Percentiles rank a stretch among this genome's conserved stretches.
Conservation (phyloP, 2,888 invertebrate species). For the Falcaria lacertinaria region DNA sequence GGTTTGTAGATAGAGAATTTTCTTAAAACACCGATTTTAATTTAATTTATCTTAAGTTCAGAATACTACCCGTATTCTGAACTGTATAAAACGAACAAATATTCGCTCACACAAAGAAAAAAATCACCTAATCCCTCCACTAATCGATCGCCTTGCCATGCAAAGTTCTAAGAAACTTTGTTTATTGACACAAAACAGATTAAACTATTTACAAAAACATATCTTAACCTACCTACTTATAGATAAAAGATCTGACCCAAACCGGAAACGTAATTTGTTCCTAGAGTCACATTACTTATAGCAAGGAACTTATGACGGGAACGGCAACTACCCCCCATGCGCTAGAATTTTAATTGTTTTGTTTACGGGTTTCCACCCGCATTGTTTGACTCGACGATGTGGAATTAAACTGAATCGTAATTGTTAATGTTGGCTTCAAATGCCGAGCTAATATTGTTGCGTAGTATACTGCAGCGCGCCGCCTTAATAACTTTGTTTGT, state of each 20-base stretch:
- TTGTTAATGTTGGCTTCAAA: constrained; percentile 46
- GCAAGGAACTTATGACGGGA: constrained; percentile 47
- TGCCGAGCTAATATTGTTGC: constrained; percentile 6
- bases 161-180: constrained; percentile 39
- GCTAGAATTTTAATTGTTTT: constrained; percentile 56
- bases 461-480: background rate
- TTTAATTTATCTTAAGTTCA: too few relatives aligned
- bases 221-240: too few relatives aligned
- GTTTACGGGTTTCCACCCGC: constrained; percentile 48
- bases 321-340: constrained; percentile 42
- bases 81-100: too few relatives aligned
- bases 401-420: constrained; percentile 54
- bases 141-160: constrained; percentile 28
- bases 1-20: too few relatives aligned
- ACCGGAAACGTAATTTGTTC: constrained; percentile 56
- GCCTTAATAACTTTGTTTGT: background rate
- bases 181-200: too few relatives aligned
- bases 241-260: too few relatives aligned
- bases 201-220: too few relatives aligned
- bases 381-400: constrained; percentile 44
- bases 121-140: too few relatives aligned
- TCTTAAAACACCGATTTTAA: too few relatives aligned
- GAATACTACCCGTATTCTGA: too few relatives aligned
- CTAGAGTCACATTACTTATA: constrained; percentile 47
- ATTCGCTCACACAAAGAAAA: too few relatives aligned